Evolutionary conservation across 2,888 invertebrate genomes (phyloP).

Genomic region (Coelopa pilipes): DNA sequence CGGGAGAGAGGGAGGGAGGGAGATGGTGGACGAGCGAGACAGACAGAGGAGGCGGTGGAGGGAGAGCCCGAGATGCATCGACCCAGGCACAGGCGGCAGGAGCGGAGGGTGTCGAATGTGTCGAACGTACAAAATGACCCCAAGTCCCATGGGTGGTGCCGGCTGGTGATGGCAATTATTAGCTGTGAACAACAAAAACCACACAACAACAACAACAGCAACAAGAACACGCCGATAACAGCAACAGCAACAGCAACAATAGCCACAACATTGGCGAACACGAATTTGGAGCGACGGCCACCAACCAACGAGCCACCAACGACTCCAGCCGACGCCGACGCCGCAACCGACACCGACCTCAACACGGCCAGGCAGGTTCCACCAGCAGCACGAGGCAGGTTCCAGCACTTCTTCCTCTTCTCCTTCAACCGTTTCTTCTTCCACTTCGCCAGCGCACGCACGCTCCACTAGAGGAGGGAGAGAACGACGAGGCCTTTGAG

Average conservation of each 20-base stretch:
- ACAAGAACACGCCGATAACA: neutral
- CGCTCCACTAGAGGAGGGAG: no score
- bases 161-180: constrained; percentile 45
- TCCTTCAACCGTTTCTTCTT: no score
- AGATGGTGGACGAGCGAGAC: no score
- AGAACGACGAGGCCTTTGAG: no score
- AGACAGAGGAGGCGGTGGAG: no score
- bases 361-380: constrained; percentile 10
- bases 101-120: neutral
- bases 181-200: constrained; percentile 43
- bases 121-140: constrained; percentile 35
- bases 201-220: neutral
- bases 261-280: neutral
- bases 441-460: no score
- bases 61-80: no score
- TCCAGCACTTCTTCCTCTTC: no score
- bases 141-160: constrained; percentile 35
- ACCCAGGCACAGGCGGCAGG: neutral
- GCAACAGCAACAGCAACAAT: neutral
- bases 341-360: constrained; percentile 28
- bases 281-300: constrained; percentile 2
- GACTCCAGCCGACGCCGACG: no score
- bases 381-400: no score
- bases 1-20: neutral
- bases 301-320: neutral